phyloP scores from a whole-genome alignment of 2,113 vertebrate species.

The Saimiri boliviensis region DNA sequence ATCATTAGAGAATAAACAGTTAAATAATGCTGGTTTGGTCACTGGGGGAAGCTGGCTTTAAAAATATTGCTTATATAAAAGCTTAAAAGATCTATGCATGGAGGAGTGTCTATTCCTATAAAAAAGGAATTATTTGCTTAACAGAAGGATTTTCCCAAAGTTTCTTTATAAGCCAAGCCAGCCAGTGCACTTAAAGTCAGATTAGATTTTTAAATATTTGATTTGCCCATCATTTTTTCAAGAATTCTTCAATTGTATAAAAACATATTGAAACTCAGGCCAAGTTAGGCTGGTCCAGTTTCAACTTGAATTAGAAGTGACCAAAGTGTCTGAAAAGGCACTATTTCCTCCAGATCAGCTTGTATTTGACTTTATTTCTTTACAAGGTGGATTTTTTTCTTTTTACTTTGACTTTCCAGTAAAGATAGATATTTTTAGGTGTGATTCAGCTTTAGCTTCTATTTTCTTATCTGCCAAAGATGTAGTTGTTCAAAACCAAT shows the following conservation, averaged over 20 bases:
- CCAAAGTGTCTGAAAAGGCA: background rate
- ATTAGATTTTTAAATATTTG: slow-evolving; percentile 61
- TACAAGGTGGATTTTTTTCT: background rate
- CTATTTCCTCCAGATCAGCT: slow-evolving; percentile 43
- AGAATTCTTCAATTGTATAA: background rate
- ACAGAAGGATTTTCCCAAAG: background rate
- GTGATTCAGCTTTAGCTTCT: slow-evolving; percentile 55
- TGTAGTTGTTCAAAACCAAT: slow-evolving; percentile 68
- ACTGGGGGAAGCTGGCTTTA: background rate
- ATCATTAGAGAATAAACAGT: background rate
- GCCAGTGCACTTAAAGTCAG: background rate
- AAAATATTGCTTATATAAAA: slow-evolving; percentile 3
- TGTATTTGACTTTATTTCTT: slow-evolving; percentile 58
- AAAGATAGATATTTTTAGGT: slow-evolving; percentile 51
- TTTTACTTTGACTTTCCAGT: slow-evolving; percentile 62
- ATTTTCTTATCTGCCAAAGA: slow-evolving; percentile 73
- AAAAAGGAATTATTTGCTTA: slow-evolving; percentile 22
- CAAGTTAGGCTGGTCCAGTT: slow-evolving; percentile 27
- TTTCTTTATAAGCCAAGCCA: slow-evolving; percentile 12
- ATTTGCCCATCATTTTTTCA: slow-evolving; percentile 27
- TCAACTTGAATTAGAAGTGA: slow-evolving; percentile 56
- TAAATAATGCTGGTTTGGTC: background rate
- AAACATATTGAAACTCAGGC: slow-evolving; percentile 32
- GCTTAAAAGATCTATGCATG: background rate
- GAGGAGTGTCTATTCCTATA: background rate